Percentiles rank a stretch among this genome's conserved stretches.
Evolutionary conservation across 2,797 vertebrate species (phyloP).

Genomic region (Epinephelus coioides): DNA sequence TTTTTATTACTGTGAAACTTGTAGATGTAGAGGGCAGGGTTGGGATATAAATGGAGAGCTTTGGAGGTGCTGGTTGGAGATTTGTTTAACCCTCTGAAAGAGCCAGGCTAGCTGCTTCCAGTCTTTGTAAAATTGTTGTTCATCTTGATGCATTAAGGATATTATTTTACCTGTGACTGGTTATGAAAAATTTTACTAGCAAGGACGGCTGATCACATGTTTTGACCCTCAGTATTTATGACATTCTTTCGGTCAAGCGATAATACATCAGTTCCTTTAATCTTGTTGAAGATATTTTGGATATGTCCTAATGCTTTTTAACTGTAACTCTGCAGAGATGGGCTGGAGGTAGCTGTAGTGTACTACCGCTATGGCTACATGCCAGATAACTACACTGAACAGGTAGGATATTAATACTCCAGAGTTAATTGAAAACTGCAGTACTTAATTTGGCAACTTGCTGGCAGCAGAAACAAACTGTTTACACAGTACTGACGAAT

Average conservation of each 20-base stretch:
- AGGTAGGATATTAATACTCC: constrained; percentile 15
- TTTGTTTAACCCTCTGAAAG: not conserved
- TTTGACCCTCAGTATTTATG: not conserved
- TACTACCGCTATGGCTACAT: constrained; percentile 56
- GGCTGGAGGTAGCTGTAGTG: constrained; percentile 42
- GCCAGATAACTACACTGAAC: constrained; percentile 33
- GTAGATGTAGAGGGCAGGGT: not conserved
- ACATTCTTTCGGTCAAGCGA: not conserved
- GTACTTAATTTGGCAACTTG: not conserved
- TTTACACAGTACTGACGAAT: not conserved
- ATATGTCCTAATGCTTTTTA: not conserved
- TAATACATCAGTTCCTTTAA: not conserved
- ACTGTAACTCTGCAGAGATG: constrained; percentile 30
- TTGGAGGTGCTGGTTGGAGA: not conserved
- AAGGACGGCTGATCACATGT: not conserved
- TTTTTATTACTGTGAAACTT: not conserved
- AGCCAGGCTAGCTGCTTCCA: not conserved
- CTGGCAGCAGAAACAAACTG: not conserved
- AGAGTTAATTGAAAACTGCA: not conserved
- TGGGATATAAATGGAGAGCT: not conserved
- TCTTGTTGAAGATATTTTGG: not conserved
- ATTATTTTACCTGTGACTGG: not conserved
- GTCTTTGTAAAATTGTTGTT: not conserved
- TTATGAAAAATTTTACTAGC: not conserved
- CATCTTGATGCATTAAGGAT: not conserved